phyloP scores from a whole-genome alignment of 2,797 vertebrate genomes.

The Tiaroga cobitis region DNA sequence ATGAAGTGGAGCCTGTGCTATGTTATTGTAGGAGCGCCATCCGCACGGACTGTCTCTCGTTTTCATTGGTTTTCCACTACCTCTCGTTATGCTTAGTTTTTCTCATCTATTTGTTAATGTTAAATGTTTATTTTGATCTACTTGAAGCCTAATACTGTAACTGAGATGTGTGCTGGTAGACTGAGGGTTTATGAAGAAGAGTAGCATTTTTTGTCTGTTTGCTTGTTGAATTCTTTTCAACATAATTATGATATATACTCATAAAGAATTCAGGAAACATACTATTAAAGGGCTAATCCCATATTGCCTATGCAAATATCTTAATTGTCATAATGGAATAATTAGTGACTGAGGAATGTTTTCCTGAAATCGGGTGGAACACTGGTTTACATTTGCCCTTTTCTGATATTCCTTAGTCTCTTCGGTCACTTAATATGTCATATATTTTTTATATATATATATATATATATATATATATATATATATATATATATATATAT shows the following conservation, averaged over 20 bases:
- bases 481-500: slow-evolving; percentile 77
- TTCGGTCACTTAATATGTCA: slow-evolving; percentile 90
- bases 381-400: slow-evolving; percentile 93
- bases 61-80: slow-evolving; percentile 91
- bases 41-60: slow-evolving; percentile 65
- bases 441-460: slow-evolving; percentile 80
- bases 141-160: slow-evolving; percentile 89
- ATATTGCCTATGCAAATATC: slow-evolving; percentile 99
- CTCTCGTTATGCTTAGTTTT: slow-evolving; percentile 93
- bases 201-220: slow-evolving; percentile 71
- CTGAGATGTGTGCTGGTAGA: slow-evolving; percentile 80
- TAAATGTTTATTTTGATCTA: slow-evolving; percentile 82
- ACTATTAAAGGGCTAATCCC: slow-evolving; percentile 98
- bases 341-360: slow-evolving; percentile 80
- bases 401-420: slow-evolving; percentile 92
- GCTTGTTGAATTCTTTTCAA: slow-evolving; percentile 77
- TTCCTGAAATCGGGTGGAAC: slow-evolving; percentile 85
- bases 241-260: slow-evolving; percentile 79
- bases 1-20: slow-evolving; percentile 58
- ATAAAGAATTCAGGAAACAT: slow-evolving; percentile 95
- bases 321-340: slow-evolving; percentile 88
- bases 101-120: slow-evolving; percentile 82
- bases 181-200: slow-evolving; percentile 75
- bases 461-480: slow-evolving; percentile 79
- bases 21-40: slow-evolving; percentile 62